These are phyloP conservation scores for Datnioides undecimradiatus DNA, from an alignment of 2,113 vertebrate species.

Conservation along the genomic window DNA sequence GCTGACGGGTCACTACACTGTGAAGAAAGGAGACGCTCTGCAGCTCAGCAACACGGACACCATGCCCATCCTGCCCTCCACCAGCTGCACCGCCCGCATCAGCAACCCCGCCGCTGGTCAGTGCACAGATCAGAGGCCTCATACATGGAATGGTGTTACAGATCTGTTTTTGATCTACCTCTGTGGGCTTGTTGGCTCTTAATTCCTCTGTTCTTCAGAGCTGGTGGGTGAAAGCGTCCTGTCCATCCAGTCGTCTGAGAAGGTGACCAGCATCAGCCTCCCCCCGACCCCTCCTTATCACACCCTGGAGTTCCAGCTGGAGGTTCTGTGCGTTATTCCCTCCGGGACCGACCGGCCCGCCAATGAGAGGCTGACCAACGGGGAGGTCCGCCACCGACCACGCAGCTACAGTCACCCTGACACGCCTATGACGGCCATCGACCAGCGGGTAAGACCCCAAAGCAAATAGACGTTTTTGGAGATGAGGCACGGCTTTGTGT, in stretches of 20 bases:
- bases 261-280: constrained; percentile 93
- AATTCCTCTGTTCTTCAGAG: constrained; percentile 79
- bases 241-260: constrained; percentile 92
- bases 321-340: constrained; percentile 92
- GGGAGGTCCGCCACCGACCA: constrained; percentile 84
- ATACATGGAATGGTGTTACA: too few species aligned
- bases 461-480: not conserved
- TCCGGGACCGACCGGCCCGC: constrained; percentile 80
- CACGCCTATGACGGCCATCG: constrained; percentile 88
- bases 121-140: not conserved
- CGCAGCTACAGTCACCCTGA: constrained; percentile 86
- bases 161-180: too few species aligned
- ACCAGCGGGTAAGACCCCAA: constrained; percentile 88
- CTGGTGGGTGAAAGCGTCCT: constrained; percentile 84
- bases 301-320: constrained; percentile 92
- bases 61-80: constrained; percentile 90
- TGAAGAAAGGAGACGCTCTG: constrained; percentile 93
- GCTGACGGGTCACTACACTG: constrained; percentile 91
- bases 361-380: constrained; percentile 83
- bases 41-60: constrained; percentile 93
- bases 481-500: not conserved
- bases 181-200: not conserved
- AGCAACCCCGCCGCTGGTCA: constrained; percentile 86
- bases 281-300: constrained; percentile 92
- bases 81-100: constrained; percentile 86